Evolutionary conservation across 2,888 invertebrate genomes (phyloP).

Genomic region (Dichetophora obliterata): DNA sequence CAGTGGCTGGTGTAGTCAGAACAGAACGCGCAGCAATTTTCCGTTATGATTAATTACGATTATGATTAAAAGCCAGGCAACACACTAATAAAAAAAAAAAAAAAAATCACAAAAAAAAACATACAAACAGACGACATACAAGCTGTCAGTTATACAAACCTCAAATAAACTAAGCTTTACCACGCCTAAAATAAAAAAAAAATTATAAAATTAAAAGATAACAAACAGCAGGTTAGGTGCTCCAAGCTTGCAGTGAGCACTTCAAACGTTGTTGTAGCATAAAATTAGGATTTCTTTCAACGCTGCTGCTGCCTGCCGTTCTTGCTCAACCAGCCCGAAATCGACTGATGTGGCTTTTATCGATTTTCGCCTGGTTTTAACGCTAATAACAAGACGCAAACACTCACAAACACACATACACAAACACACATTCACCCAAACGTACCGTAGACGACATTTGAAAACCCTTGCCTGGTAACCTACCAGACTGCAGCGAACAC

Average conservation of each 20-base stretch:
- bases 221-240: too few species aligned
- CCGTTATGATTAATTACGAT: too few species aligned
- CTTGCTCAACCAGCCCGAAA: not conserved
- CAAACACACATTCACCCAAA: not conserved
- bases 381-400: slow-evolving; percentile 10
- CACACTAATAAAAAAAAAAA: not conserved
- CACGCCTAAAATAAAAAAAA: not conserved
- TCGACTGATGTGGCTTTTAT: slow-evolving; percentile 35
- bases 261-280: not conserved
- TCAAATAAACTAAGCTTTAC: not conserved
- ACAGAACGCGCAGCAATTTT: too few species aligned
- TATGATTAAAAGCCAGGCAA: too few species aligned
- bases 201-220: not conserved
- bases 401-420: slow-evolving; percentile 16
- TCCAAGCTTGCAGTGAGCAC: not conserved
- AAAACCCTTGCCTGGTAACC: too few species aligned
- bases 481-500: too few species aligned
- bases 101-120: not conserved
- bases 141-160: not conserved
- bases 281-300: slow-evolving; percentile 7
- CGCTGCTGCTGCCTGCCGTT: too few species aligned
- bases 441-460: too few species aligned
- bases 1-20: too few species aligned
- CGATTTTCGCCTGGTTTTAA: slow-evolving; percentile 39
- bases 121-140: slow-evolving; percentile 2